Percentiles rank a stretch among this genome's conserved stretches.
Conservation (phyloP, 1,140 invertebrate species). For the Penaeus chinensis region DNA sequence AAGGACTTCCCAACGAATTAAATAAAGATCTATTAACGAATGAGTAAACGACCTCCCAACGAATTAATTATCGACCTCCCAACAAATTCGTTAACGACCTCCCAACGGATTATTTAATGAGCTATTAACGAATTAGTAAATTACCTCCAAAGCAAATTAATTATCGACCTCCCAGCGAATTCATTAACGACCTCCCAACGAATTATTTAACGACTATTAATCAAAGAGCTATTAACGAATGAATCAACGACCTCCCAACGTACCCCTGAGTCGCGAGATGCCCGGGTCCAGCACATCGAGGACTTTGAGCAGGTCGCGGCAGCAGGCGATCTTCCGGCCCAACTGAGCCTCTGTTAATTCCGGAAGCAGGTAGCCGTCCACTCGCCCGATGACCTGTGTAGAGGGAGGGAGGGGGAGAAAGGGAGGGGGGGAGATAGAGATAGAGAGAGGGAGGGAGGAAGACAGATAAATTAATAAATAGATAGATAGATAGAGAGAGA, state of each 20-base stretch:
- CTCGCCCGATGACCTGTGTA: constrained; percentile 31
- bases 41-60: no score
- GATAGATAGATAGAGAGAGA: background rate
- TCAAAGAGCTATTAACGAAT: no score
- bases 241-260: background rate
- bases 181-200: no score
- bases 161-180: no score
- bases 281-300: constrained; percentile 45
- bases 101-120: no score
- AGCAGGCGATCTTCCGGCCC: constrained; percentile 40
- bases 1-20: no score
- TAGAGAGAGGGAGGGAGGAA: background rate
- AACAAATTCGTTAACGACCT: no score
- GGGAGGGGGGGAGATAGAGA: background rate
- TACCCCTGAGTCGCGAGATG: constrained; percentile 48
- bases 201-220: no score
- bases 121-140: no score
- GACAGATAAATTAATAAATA: background rate
- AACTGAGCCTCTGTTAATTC: constrained; percentile 34
- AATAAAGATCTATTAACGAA: no score
- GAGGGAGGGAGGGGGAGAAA: background rate
- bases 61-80: no score
- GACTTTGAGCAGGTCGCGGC: constrained; percentile 45
- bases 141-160: no score
- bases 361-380: constrained; percentile 29